A percentile compares a stretch with the other conserved stretches of the same genome.
Conservation (phyloP, 2,797 vertebrate genomes). For the Sphenodon punctatus region DNA sequence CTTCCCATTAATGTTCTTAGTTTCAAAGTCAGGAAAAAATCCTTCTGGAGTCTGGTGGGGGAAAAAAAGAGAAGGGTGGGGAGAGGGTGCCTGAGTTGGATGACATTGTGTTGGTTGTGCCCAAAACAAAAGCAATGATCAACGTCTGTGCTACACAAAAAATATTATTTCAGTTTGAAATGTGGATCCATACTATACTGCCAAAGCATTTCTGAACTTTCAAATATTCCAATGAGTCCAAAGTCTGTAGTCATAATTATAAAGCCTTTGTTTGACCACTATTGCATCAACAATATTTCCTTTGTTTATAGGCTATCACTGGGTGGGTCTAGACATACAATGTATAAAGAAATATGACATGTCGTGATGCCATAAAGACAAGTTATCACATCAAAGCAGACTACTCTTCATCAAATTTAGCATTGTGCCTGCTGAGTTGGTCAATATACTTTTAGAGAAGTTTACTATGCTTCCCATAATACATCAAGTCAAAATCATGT, state of each 20-base stretch:
- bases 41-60: neutral
- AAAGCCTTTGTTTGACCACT: neutral
- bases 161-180: conserved; percentile 11
- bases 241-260: neutral
- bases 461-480: neutral
- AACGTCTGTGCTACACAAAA: neutral
- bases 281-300: neutral
- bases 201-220: neutral
- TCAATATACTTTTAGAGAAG: neutral
- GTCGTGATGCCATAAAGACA: neutral
- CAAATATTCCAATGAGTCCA: conserved; percentile 23
- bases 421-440: neutral
- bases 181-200: neutral
- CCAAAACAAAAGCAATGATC: too few relatives aligned
- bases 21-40: neutral
- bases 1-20: neutral
- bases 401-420: neutral
- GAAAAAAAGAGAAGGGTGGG: neutral
- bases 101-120: neutral
- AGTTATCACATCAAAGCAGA: neutral
- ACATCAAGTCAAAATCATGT: too few relatives aligned
- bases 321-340: neutral
- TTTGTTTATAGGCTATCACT: neutral
- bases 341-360: neutral
- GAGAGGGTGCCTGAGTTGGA: too few relatives aligned